Percentiles rank a stretch among this genome's conserved stretches.
phyloP scores from a whole-genome alignment of 2,797 vertebrate genomes.

The Platalea minor region DNA sequence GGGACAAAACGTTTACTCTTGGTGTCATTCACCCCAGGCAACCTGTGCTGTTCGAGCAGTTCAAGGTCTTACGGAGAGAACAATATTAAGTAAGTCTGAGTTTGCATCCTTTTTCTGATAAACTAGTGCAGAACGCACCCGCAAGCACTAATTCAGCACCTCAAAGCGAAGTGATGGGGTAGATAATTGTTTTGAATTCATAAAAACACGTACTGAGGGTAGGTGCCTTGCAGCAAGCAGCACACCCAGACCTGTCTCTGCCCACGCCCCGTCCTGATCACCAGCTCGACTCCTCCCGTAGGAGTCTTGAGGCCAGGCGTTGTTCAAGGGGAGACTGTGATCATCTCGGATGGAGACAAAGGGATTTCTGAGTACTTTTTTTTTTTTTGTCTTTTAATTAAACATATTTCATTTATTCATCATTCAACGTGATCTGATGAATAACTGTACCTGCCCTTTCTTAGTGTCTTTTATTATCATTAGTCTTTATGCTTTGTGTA shows the following conservation, averaged over 20 bases:
- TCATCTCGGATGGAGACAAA: background rate
- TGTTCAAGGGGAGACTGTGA: background rate
- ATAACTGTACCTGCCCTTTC: conserved; percentile 16
- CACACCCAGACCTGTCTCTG: background rate
- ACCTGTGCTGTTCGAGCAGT: background rate
- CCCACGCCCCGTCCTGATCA: background rate
- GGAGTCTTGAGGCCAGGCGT: accelerated
- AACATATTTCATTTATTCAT: background rate
- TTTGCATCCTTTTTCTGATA: background rate
- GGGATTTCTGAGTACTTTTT: background rate
- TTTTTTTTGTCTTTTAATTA: background rate
- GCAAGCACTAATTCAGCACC: background rate
- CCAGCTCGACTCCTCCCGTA: background rate
- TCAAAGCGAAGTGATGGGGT: background rate
- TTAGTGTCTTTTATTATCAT: conserved; percentile 56
- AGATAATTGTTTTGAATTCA: background rate
- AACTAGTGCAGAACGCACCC: background rate
- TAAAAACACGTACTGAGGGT: background rate
- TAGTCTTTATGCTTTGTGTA: conserved; percentile 68
- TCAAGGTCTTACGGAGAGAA: background rate
- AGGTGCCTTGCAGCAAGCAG: background rate
- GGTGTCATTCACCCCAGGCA: background rate
- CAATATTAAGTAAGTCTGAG: background rate
- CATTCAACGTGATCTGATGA: background rate
- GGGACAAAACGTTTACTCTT: background rate